phyloP scores from a whole-genome alignment of 30 jellyfish, hydroid and myxozoan species.

The Morbakka virulenta region DNA sequence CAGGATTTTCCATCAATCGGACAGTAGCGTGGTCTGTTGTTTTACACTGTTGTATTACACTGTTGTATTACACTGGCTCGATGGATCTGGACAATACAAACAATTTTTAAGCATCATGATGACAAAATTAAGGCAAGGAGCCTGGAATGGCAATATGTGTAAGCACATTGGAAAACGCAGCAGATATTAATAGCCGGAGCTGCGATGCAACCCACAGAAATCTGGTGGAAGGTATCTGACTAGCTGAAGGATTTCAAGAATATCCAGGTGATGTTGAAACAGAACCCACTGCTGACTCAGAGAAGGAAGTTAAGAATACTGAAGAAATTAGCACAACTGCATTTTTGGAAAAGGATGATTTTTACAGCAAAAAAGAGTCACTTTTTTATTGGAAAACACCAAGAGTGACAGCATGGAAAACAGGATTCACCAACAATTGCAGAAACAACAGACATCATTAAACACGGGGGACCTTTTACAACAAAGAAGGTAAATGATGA shows the following conservation, averaged over 20 bases:
- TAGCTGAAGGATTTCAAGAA: background rate
- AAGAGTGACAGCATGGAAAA: constrained; percentile 41
- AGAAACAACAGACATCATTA: background rate
- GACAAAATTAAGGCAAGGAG: constrained; percentile 20
- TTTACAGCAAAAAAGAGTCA: constrained; percentile 26
- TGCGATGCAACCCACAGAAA: background rate
- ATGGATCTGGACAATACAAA: constrained; percentile 3
- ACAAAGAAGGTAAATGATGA: background rate
- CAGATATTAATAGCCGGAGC: background rate
- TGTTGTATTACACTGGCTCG: constrained; percentile 55
- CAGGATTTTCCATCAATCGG: background rate
- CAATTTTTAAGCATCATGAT: constrained; percentile 21
- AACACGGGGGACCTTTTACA: background rate
- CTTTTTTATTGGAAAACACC: constrained; percentile 32
- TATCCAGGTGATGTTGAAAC: background rate
- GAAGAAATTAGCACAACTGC: background rate
- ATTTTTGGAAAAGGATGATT: constrained; percentile 3
- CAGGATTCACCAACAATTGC: constrained; percentile 32
- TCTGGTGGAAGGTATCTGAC: background rate
- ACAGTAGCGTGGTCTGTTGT: constrained; percentile 49
- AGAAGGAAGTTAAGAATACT: background rate
- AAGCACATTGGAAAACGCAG: background rate
- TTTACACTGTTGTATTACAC: no score
- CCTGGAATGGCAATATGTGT: background rate
- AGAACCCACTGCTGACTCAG: background rate